Base-by-base conservation (phyloP, 1,140 invertebrate species). In the Aethina tumida region DNA sequence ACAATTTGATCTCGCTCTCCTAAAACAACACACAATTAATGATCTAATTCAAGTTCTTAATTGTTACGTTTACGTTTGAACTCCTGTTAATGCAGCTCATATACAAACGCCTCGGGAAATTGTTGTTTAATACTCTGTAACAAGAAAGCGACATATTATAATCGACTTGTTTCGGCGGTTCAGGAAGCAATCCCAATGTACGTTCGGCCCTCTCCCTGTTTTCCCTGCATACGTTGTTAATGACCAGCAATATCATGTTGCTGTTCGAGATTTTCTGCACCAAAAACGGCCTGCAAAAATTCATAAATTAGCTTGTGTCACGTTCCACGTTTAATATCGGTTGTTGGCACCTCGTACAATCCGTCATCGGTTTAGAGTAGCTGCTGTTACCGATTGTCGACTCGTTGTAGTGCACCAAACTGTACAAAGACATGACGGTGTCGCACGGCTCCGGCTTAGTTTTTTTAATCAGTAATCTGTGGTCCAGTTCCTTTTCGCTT, bases 211-310 rank as follows among this genome's bases (percentile, higher is more conserved):
- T 43, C 7, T 48, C 26, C 14, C 43, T 15, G 27, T 49, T 32
- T 4, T 67, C 66, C 1, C 63, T 56, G 51, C 81, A 85, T 5
- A 73, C 53, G 8, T 69, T 76, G 52, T 89, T 79, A 2, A 90
- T 77, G 2, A 90, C 83, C 1, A 93, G 62, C 35, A 93, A 63
- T 3, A 94, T 67, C 66, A 93, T 73, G 58, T 93, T 93, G 26
- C 83, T 92, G 26, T 74, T 73, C 20, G 79, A 77, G 20, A 93
- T 82, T 20, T 77, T 71, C 47, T 91, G 79, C 2, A 86, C 81
- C 37, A 87, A 79, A 65, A 86, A 94, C 10, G 81, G 79, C 47
- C 83, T 77, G 56, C 28, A 64, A 59, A 31, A 27, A 41, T 34
- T 7, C 7, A 34, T 8, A 34, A 24, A 8, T 24, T 24, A 24